phyloP scores from a whole-genome alignment of 2,888 invertebrate species.

The Limnephilus marmoratus region DNA sequence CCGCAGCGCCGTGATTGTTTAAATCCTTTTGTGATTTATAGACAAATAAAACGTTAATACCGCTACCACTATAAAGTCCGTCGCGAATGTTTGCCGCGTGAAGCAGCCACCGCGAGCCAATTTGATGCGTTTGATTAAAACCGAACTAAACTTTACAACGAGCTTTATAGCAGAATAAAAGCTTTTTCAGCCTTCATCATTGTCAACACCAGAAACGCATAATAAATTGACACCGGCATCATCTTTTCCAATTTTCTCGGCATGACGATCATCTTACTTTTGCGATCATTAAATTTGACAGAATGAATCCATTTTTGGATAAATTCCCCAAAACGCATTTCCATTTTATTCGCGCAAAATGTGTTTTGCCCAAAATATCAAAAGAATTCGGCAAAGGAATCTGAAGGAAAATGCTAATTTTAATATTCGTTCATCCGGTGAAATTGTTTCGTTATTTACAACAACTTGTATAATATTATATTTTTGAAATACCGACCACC shows the following conservation, averaged over 20 bases:
- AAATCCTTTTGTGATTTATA: background rate
- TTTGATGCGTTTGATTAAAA: constrained; percentile 2
- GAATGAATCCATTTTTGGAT: background rate
- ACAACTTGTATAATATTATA: background rate
- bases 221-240: background rate
- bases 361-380: background rate
- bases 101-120: background rate
- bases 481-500: background rate
- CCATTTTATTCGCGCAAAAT: background rate
- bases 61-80: background rate
- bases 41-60: background rate
- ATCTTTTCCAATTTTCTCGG: background rate
- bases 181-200: background rate
- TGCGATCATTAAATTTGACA: background rate
- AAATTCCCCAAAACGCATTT: background rate
- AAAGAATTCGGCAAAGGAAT: background rate
- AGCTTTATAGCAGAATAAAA: background rate
- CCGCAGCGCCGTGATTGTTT: background rate
- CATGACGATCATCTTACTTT: background rate
- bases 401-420: background rate
- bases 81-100: background rate
- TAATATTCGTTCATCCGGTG: background rate
- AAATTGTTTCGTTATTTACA: background rate
- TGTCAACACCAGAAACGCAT: background rate
- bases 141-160: background rate